Evolutionary conservation across 2,797 vertebrate genomes (phyloP).

Genomic region (Poeciliopsis presidionis): DNA sequence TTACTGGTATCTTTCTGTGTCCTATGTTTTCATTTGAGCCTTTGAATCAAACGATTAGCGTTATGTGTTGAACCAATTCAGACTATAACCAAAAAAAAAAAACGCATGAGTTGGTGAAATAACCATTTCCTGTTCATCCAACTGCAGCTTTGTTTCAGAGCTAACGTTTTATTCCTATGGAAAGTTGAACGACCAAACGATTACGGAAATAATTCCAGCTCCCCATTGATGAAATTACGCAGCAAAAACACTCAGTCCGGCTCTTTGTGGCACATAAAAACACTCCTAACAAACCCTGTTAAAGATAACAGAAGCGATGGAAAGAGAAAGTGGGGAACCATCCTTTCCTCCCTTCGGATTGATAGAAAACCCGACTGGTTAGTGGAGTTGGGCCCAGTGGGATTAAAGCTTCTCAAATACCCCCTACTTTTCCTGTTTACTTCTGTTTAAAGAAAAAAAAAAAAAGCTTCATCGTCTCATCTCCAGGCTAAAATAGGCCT

Average conservation of each 20-base stretch:
- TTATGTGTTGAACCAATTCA: background rate
- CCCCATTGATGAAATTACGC: conserved; percentile 1
- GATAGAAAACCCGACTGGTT: background rate
- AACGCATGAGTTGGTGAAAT: background rate
- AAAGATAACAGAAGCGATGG: background rate
- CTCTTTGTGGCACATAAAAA: background rate
- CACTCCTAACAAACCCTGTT: background rate
- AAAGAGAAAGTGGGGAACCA: background rate
- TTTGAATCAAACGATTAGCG: background rate
- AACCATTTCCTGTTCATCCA: background rate
- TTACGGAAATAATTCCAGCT: background rate
- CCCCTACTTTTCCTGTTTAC: conserved; percentile 18
- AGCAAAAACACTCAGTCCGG: background rate
- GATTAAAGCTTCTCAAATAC: conserved; percentile 24
- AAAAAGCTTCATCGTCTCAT: background rate
- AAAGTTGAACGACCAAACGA: background rate
- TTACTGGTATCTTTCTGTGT: background rate
- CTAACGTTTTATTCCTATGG: background rate
- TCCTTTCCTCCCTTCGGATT: background rate
- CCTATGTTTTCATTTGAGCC: background rate
- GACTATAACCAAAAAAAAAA: background rate
- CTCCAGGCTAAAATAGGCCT: conserved; percentile 5
- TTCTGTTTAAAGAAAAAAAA: conserved; percentile 5
- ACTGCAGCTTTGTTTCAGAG: background rate
- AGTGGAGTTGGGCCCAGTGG: conserved; percentile 12